Conservation (phyloP, 2,888 invertebrate species). For the Carcina quercana region DNA sequence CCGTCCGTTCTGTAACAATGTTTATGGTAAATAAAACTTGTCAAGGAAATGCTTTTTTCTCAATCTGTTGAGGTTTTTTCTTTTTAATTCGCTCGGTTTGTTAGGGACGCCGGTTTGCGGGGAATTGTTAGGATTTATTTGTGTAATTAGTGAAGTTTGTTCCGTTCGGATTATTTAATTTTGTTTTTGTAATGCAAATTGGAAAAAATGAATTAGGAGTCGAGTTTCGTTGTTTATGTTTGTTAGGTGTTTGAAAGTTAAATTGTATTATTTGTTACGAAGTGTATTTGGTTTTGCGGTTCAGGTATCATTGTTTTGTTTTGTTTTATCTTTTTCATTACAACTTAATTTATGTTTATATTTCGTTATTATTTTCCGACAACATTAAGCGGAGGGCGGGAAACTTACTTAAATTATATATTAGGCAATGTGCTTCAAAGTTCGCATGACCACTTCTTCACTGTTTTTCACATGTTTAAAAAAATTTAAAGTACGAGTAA, state of each 20-base stretch:
- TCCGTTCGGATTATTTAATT: slow-evolving; percentile 62
- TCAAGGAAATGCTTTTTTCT: slow-evolving; percentile 66
- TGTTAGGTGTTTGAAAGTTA: slow-evolving; percentile 30
- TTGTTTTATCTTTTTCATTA: too few relatives aligned
- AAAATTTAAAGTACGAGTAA: too few relatives aligned
- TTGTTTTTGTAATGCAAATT: slow-evolving; percentile 55
- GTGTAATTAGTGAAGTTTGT: slow-evolving; percentile 73
- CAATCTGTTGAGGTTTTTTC: slow-evolving; percentile 55
- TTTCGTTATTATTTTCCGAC: too few relatives aligned
- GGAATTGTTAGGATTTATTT: slow-evolving; percentile 68
- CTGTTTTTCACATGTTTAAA: too few relatives aligned
- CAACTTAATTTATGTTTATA: too few relatives aligned
- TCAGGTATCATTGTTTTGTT: too few relatives aligned
- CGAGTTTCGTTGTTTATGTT: slow-evolving; percentile 40
- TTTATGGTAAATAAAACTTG: slow-evolving; percentile 73
- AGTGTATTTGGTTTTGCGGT: too few relatives aligned
- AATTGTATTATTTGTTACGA: slow-evolving; percentile 8
- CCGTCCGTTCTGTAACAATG: slow-evolving; percentile 62
- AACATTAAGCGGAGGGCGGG: too few relatives aligned
- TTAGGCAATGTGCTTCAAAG: too few relatives aligned
- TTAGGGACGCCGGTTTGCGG: slow-evolving; percentile 44
- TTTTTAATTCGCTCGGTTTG: slow-evolving; percentile 63
- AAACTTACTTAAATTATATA: too few relatives aligned
- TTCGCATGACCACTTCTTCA: too few relatives aligned
- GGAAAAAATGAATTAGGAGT: slow-evolving; percentile 50